These are phyloP conservation scores for Nasonia oneida DNA, from an alignment of 2,888 invertebrate species.

Conservation along the genomic window DNA sequence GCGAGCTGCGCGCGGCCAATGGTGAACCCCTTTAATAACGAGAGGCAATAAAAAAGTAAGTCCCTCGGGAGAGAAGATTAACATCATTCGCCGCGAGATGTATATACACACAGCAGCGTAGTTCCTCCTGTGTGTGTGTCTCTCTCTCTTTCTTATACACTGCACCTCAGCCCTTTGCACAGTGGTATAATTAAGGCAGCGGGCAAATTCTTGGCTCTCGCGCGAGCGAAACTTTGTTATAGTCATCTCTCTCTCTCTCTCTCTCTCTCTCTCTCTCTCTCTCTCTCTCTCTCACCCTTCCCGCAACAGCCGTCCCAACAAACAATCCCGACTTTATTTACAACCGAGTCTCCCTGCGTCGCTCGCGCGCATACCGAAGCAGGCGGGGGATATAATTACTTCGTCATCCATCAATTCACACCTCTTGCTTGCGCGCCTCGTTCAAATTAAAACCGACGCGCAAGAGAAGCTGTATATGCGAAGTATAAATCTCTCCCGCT, in stretches of 20 bases:
- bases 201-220: background rate
- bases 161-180: background rate
- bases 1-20: background rate
- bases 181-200: conserved; percentile 17
- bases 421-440: background rate
- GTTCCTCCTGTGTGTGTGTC: background rate
- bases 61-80: conserved; percentile 19
- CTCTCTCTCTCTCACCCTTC: background rate
- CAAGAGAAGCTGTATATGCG: background rate
- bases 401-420: conserved; percentile 29
- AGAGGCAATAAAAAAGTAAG: conserved; percentile 36
- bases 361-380: background rate
- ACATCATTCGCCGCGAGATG: conserved; percentile 31
- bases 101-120: conserved; percentile 10
- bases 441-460: conserved; percentile 33
- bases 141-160: background rate
- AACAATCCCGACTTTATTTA: conserved; percentile 8
- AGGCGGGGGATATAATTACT: conserved; percentile 17
- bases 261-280: background rate
- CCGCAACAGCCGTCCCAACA: background rate
- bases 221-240: background rate
- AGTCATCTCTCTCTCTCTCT: background rate
- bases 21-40: conserved; percentile 39
- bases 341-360: background rate
- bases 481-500: conserved; percentile 4